Conservation (phyloP, 2,113 vertebrate species). For the Platysternon megacephalum region DNA sequence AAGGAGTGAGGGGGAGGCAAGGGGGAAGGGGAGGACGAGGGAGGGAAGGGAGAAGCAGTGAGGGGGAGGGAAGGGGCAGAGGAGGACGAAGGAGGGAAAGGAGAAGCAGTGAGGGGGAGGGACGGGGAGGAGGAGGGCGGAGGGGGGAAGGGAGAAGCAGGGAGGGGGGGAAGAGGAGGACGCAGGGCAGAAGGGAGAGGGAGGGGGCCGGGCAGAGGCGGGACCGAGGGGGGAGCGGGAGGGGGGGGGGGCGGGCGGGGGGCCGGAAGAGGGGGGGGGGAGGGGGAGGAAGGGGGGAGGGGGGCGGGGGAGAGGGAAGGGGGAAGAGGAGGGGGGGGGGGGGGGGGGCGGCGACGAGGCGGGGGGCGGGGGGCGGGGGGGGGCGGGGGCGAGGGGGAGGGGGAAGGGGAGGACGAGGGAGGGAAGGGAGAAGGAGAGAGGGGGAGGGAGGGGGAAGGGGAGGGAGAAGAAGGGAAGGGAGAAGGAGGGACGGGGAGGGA, state of each 20-base stretch:
- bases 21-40: slow-evolving; percentile 24
- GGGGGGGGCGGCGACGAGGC: too few species aligned
- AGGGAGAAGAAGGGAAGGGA: too few species aligned
- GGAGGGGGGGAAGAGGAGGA: slow-evolving; percentile 24
- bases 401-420: neutral
- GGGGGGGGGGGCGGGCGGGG: neutral
- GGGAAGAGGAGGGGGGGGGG: too few species aligned
- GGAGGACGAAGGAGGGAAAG: slow-evolving; percentile 21
- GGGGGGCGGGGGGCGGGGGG: too few species aligned
- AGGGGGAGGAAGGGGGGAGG: neutral
- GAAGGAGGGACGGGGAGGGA: neutral
- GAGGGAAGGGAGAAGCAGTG: too few species aligned
- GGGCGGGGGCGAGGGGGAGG: slow-evolving; percentile 42
- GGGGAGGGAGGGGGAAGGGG: neutral
- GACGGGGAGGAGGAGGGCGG: slow-evolving; percentile 1
- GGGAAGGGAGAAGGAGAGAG: neutral
- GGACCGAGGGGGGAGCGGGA: neutral
- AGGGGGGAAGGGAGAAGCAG: fast-evolving
- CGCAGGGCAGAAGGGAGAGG: too few species aligned
- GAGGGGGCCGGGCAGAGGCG: too few species aligned
- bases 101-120: neutral
- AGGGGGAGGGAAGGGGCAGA: too few species aligned
- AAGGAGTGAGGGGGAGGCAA: neutral
- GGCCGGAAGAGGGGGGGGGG: neutral
- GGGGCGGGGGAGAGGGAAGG: too few species aligned